Conservation (phyloP, 2,797 vertebrate species). For the Eulemur albifrons region DNA sequence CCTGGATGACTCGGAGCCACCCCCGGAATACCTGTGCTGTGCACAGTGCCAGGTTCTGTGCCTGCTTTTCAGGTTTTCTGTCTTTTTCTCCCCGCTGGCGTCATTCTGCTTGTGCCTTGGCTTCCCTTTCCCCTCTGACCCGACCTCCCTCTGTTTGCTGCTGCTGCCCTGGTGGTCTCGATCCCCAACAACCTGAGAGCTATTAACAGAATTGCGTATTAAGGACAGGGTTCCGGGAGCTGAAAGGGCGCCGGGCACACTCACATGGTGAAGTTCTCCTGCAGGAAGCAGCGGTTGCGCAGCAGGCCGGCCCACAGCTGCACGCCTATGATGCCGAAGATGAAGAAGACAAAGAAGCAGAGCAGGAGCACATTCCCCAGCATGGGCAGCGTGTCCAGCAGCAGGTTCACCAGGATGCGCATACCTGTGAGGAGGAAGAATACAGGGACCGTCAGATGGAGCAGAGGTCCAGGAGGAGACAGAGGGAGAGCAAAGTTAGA, state of each 20-base stretch:
- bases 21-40: not conserved
- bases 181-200: not conserved
- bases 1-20: not conserved
- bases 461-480: not conserved
- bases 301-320: constrained; percentile 98
- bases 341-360: constrained; percentile 99
- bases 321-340: constrained; percentile 98
- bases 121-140: not conserved
- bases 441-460: constrained; percentile 19
- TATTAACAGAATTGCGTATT: not conserved
- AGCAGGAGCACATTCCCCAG: constrained; percentile 97
- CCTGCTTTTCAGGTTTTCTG: not conserved
- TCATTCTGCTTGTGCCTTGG: not conserved
- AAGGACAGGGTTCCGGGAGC: not conserved
- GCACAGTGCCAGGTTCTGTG: not conserved
- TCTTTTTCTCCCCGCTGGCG: not conserved
- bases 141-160: not conserved
- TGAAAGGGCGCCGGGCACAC: constrained; percentile 67
- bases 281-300: constrained; percentile 94
- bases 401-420: constrained; percentile 98
- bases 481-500: not conserved
- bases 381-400: constrained; percentile 98
- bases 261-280: constrained; percentile 96
- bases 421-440: constrained; percentile 85
- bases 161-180: not conserved